Base-by-base conservation (phyloP, 1,140 invertebrate species). In the Asbolus verrucosus region DNA sequence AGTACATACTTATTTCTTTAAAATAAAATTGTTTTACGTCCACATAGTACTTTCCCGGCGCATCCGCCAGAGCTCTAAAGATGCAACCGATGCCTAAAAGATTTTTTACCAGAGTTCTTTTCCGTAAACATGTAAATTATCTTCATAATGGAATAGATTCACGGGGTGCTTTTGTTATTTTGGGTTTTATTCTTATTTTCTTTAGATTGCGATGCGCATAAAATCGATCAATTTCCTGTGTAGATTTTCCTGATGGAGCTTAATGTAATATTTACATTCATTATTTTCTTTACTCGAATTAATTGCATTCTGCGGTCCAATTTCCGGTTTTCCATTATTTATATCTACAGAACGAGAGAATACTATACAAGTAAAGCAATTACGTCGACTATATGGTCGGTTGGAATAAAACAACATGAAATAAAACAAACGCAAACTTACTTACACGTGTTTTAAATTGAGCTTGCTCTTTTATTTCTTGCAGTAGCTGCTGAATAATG, bases 311-410 rank as follows among this genome's bases (percentile, higher is more conserved):
- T 41, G 39, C 3, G 39, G 39, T 41, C 16, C 16, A 41, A 41
- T 41, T 41, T 41, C 16, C 4, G 39, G 39, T 15, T 41, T 15
- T 41, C 16, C 39, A 41, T 41, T 41, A 41, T 41, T 41, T 41
- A 41, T 41, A 14, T 0, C 11, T 6, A 3, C 39, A n/a, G 6
- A 41, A 41, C 39, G 39, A 15, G 38, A 0, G 13, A 41, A 41
- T 6, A 14, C 13, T 1, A 14, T 41, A 14, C 11, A 41, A 41
- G 1, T 41, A 16, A 27, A 27, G 24, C 8, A 27, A 27, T 27
- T 27, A 27, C 24, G 24, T 27, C 24, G 24, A 27, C 24, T 27
- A 8, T 27, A 27, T 27, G 24, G 24, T 8, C 39, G 39, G 1
- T 14, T 1, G 39, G 13, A 41, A 41, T 15, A 41, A 41, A 15